Evolutionary conservation across 2,113 vertebrate genomes (phyloP), one percentile per base, ranked within the genome.

Genomic region (Eubucco bourcierii): DNA sequence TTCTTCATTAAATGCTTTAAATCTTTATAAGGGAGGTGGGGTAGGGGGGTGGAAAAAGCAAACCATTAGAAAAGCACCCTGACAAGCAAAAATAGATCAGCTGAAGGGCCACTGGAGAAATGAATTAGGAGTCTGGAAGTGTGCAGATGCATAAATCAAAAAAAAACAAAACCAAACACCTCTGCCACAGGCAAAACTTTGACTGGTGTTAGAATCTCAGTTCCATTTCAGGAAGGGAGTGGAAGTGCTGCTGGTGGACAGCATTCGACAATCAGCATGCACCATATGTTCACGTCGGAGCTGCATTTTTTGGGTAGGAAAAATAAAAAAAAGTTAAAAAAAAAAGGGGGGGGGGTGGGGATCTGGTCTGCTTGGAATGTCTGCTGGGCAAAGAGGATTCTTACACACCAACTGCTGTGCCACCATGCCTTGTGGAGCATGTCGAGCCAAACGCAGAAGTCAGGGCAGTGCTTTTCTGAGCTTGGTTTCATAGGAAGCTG

Each of bases 1-100:
- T 97, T 97, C 93, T 97, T 97, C 97, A 97, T 98, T 98, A 97
- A 97, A 96, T 88, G 78, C 88, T 87, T 93, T 76, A 90, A 93
- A 80, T 88, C 94, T 90, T 94, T 96, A 67, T 88, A 75, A 64
- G 16, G 33, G 66, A 70, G 60, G 52, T 10, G 12, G 12, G 13
- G 12, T 3, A 20, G 47, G 47, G 10, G 11, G 17, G 28, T 9
- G 59, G 29, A 89, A n/a, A 91, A 6, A 16, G 8, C 47, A 50
- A 20, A 50, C 19, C 47, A 84, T 50, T 88, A 15, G 63, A 94
- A 94, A 80, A 84, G 3, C 39, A 89, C 24, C 24, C 71, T 96
- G 95, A 96, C 93, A 97, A 90, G 93, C 80, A 87, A 73, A 94
- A 94, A 55, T 71, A 52, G 59, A 94, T 86, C 47, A 84, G 91